These are phyloP conservation scores for Zenarchopterus dispar DNA, from an alignment of 2,797 vertebrate genomes.

Conservation along the genomic window DNA sequence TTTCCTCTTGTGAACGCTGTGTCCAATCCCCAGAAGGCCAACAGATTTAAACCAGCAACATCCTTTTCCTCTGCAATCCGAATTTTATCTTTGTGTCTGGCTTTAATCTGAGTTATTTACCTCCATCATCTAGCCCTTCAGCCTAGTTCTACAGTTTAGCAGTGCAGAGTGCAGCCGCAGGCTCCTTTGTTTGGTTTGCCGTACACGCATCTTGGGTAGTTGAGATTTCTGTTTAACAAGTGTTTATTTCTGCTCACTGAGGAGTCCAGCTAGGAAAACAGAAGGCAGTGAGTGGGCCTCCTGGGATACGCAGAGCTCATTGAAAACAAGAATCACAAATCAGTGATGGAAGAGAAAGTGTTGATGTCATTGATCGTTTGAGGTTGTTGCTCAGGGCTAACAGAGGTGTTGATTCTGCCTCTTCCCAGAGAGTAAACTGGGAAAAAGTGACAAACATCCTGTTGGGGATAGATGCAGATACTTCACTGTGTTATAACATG, in stretches of 20 bases:
- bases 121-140: constrained; percentile 31
- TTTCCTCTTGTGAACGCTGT: constrained; percentile 49
- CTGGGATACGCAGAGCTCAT: constrained; percentile 43
- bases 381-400: constrained; percentile 27
- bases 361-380: constrained; percentile 36
- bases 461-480: too few relatives aligned
- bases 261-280: constrained; percentile 51
- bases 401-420: constrained; percentile 1
- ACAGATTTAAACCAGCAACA: constrained; percentile 45
- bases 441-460: too few relatives aligned
- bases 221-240: constrained; percentile 65
- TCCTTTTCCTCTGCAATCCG: constrained; percentile 21
- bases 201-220: constrained; percentile 29
- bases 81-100: constrained; percentile 8
- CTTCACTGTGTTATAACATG: too few relatives aligned
- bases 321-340: constrained; percentile 60
- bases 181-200: constrained; percentile 49
- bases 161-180: constrained; percentile 22
- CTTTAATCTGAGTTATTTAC: constrained; percentile 19
- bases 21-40: constrained; percentile 26
- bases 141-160: constrained; percentile 20
- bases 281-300: constrained; percentile 29
- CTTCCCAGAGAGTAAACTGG: neutral
- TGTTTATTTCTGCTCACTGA: constrained; percentile 60
- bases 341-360: constrained; percentile 30